These are phyloP conservation scores for Argynnis bischoffii DNA, from an alignment of 2,888 invertebrate species.

Conservation along the genomic window DNA sequence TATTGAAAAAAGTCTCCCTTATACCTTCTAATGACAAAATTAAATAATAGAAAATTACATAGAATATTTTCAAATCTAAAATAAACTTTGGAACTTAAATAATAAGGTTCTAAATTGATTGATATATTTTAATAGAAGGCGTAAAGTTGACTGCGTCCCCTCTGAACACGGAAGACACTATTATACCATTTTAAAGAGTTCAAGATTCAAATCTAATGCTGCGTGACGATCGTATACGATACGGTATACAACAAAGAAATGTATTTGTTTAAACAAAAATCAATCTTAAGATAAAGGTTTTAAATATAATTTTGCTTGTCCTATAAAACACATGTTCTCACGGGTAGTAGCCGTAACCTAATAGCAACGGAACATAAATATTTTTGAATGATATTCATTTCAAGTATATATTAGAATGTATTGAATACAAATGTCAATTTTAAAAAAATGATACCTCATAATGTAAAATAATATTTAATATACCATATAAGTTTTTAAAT, in stretches of 20 bases:
- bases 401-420: slow-evolving; percentile 43
- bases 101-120: slow-evolving; percentile 25
- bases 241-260: slow-evolving; percentile 35
- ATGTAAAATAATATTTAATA: too few species aligned
- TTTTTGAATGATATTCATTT: slow-evolving; percentile 12
- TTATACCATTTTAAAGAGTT: slow-evolving; percentile 70
- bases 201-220: slow-evolving; percentile 75
- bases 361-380: slow-evolving; percentile 49
- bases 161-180: slow-evolving; percentile 57
- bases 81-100: background rate
- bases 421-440: slow-evolving; percentile 21
- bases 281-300: background rate
- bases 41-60: slow-evolving; percentile 1
- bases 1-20: slow-evolving; percentile 3
- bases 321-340: background rate
- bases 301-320: background rate
- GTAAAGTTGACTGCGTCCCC: slow-evolving; percentile 40
- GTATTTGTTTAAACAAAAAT: background rate
- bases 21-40: slow-evolving; percentile 34
- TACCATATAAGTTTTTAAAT: too few species aligned
- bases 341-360: slow-evolving; percentile 45
- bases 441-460: too few species aligned
- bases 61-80: background rate
- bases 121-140: slow-evolving; percentile 30
- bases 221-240: slow-evolving; percentile 69